Evolutionary conservation across 2,113 vertebrate genomes (phyloP).

Genomic region (Eptesicus fuscus): DNA sequence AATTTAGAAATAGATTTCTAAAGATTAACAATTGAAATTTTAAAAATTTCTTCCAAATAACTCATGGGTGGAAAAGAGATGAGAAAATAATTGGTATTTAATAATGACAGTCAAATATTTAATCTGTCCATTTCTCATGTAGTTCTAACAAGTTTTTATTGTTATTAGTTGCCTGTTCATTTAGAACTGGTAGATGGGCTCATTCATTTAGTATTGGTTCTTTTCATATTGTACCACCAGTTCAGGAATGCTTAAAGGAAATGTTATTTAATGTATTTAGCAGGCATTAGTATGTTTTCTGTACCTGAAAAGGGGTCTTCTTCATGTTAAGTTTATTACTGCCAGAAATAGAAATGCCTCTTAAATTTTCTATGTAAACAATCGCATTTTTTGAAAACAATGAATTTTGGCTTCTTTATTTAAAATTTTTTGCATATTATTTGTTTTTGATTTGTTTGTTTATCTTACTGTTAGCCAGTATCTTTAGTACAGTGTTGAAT

Average conservation of each 20-base stretch:
- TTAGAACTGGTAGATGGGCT: background rate
- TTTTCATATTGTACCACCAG: background rate
- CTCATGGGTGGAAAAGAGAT: background rate
- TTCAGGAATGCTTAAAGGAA: background rate
- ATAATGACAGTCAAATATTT: background rate
- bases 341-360: background rate
- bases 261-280: background rate
- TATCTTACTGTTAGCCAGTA: background rate
- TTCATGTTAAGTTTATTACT: background rate
- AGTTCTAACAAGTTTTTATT: background rate
- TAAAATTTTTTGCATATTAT: background rate
- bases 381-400: background rate
- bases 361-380: background rate
- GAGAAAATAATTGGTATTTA: background rate
- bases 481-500: background rate
- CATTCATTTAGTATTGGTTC: background rate
- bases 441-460: background rate
- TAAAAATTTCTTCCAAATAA: background rate
- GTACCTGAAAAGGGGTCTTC: background rate
- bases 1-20: background rate
- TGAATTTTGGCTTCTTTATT: background rate
- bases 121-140: background rate
- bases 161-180: background rate
- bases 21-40: background rate
- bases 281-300: background rate